Conservation (phyloP, 2,113 vertebrate genomes). For the Noctilio leporinus region DNA sequence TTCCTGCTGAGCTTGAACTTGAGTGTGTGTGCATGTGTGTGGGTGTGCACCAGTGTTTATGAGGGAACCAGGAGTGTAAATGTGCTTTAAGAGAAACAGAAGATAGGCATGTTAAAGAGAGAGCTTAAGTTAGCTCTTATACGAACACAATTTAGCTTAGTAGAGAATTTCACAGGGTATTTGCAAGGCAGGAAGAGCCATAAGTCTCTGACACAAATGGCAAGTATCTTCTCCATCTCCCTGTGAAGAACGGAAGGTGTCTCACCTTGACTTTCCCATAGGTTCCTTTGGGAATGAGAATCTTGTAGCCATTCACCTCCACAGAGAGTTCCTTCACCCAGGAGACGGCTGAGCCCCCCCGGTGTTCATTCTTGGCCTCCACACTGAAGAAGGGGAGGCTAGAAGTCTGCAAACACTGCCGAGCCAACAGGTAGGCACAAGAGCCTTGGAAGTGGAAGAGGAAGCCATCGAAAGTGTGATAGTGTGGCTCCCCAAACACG, state of each 20-base stretch:
- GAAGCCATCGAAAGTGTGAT: slow-evolving; percentile 98
- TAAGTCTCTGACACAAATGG: not conserved
- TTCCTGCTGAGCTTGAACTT: not conserved
- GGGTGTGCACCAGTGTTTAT: not conserved
- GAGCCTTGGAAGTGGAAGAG: slow-evolving; percentile 99
- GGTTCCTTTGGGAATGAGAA: slow-evolving; percentile 89
- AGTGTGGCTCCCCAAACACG: slow-evolving; percentile 97
- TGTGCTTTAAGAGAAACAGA: not conserved
- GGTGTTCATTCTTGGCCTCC: slow-evolving; percentile 97
- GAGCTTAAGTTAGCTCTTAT: not conserved
- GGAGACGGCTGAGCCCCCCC: slow-evolving; percentile 89
- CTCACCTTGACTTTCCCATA: slow-evolving; percentile 92
- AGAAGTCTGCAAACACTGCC: slow-evolving; percentile 90
- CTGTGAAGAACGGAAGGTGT: not conserved
- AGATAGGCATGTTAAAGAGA: not conserved
- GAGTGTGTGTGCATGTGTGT: not conserved
- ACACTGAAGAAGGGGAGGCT: slow-evolving; percentile 94
- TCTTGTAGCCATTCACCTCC: slow-evolving; percentile 93
- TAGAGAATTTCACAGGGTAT: not conserved
- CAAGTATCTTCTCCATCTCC: not conserved
- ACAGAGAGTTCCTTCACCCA: slow-evolving; percentile 95
- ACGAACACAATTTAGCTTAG: not conserved
- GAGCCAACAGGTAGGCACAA: slow-evolving; percentile 94
- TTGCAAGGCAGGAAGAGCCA: not conserved
- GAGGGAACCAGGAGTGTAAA: not conserved